Base-by-base conservation (phyloP, 2,113 vertebrate genomes). In the Gracilinanus agilis region DNA sequence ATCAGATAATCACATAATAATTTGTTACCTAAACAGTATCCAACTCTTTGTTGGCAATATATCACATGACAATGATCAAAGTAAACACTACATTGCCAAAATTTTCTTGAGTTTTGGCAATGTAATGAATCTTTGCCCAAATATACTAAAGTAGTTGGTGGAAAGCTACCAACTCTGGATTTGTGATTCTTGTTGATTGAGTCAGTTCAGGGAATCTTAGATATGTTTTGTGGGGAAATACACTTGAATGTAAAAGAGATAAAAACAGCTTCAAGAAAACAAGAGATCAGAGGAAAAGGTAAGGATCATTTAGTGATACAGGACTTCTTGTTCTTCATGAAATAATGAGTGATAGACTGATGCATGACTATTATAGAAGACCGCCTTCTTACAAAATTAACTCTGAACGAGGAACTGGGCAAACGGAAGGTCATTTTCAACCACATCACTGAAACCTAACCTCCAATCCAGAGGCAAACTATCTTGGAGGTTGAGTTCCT, bases 191-290 rank as follows among this genome's bases (percentile, higher is more conserved):
- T 97, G 99, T 99, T 0, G 99, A 99, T 96, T 98, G 99, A 99
- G 44, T 99, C 99, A 0, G 99, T 99, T 96, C 99, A 99, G 96
- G 99, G 98, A 97, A 99, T 99, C 98, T 96, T 99, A 97, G 99
- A 99, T 97, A 99, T 99, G 99, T 99, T 99, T 95, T 99, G 99
- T 12, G 99, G 99, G 0, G 99, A 99, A 97, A 99, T 99, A 93
- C 99, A 99, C 90, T 98, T 99, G 96, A 99, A 99, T n/a, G 99
- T 99, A 91, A 99, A 99, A 92, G 99, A 99, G 98, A 99, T 99
- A 97, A 99, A 99, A 97, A 99, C 99, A 94, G 99, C 99, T 0
- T 98, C 98, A 6, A 99, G 99, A 0, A 99, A 99, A 75, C 97
- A 99, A 24, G 99, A 99, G 96, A 99, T 97, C 19, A 97, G 99